phyloP scores from a whole-genome alignment of 2,797 vertebrate species.

The Erithacus rubecula region DNA sequence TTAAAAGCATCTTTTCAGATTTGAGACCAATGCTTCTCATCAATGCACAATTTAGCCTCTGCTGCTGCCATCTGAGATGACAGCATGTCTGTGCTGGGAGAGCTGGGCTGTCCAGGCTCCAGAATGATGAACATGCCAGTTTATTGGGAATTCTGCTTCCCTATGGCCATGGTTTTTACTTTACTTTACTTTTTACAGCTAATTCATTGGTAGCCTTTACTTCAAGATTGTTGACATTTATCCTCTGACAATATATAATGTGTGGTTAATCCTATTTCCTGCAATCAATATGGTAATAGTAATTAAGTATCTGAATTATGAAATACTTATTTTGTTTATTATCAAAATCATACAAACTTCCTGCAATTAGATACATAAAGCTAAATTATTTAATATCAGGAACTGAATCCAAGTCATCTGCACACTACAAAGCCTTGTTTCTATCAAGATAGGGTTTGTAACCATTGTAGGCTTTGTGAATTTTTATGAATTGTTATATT shows the following conservation, averaged over 20 bases:
- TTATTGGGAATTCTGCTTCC: background rate
- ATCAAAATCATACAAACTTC: conserved; percentile 41
- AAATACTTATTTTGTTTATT: conserved; percentile 57
- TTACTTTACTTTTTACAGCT: background rate
- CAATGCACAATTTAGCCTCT: background rate
- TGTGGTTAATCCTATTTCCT: conserved; percentile 55
- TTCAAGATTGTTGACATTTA: conserved; percentile 15
- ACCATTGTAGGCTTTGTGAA: background rate
- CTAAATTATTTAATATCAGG: conserved; percentile 47
- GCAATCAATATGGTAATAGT: conserved; percentile 60
- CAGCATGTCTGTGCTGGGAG: background rate
- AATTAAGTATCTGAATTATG: conserved; percentile 63
- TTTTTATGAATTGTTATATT: background rate
- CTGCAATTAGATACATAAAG: conserved; percentile 59
- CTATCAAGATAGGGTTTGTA: background rate
- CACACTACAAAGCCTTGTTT: background rate
- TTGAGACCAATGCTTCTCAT: background rate
- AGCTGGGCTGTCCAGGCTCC: background rate
- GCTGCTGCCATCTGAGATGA: background rate
- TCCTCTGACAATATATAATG: conserved; percentile 13
- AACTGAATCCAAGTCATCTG: background rate
- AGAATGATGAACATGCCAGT: background rate
- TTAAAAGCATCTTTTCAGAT: background rate
- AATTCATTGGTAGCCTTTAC: conserved; percentile 9
- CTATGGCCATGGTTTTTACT: background rate